Evolutionary conservation across 2,113 vertebrate species (phyloP).

Genomic region (Gopherus flavomarginatus): DNA sequence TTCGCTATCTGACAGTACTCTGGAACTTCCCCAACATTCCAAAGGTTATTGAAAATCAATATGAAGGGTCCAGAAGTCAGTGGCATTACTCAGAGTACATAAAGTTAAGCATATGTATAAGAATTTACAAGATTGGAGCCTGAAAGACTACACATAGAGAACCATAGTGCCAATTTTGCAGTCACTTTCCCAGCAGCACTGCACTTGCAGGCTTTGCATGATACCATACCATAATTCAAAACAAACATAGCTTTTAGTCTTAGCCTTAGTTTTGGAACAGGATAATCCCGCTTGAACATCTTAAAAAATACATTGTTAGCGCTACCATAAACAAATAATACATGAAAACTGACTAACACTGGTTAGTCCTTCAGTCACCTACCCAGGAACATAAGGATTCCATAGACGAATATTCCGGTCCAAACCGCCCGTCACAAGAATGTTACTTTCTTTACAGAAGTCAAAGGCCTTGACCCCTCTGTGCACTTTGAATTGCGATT

Average conservation of each 20-base stretch:
- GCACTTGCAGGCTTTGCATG: background rate
- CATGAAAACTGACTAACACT: background rate
- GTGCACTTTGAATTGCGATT: constrained; percentile 34
- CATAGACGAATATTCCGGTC: constrained; percentile 46
- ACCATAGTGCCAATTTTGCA: background rate
- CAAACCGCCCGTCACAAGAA: constrained; percentile 49
- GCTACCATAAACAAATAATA: background rate
- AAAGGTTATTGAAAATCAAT: no score
- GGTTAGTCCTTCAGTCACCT: background rate
- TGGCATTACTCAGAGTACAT: background rate
- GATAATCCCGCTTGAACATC: background rate
- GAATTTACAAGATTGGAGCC: background rate
- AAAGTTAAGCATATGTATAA: background rate
- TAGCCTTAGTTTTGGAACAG: background rate
- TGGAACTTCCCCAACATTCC: no score
- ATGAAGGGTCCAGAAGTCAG: background rate
- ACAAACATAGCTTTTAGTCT: background rate
- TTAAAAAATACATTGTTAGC: background rate
- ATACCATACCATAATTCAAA: no score
- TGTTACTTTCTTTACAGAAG: constrained; percentile 2
- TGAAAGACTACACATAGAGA: background rate
- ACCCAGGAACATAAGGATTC: constrained; percentile 52
- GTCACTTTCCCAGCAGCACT: background rate
- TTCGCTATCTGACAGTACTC: no score
- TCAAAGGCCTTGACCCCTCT: constrained; percentile 54